Evolutionary conservation across 2,797 vertebrate species (phyloP).

Genomic region (Poeciliopsis paucimaculata): DNA sequence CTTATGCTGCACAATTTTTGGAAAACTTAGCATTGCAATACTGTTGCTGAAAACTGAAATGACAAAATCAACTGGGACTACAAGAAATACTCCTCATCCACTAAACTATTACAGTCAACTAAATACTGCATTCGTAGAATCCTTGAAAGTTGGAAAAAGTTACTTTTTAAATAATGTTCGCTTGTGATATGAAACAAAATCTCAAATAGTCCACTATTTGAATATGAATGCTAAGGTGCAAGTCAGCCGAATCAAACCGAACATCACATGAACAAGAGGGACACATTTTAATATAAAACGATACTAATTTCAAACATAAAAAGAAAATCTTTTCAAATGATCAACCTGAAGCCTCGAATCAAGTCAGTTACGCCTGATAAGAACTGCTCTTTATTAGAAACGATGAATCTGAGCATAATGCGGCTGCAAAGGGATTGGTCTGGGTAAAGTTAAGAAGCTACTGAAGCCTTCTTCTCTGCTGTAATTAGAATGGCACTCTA

Average conservation of each 20-base stretch:
- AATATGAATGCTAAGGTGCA: background rate
- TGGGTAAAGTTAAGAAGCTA: slow-evolving; percentile 28
- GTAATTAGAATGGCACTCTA: slow-evolving; percentile 63
- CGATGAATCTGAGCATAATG: slow-evolving; percentile 32
- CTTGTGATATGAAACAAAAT: background rate
- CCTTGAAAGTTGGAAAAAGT: background rate
- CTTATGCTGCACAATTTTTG: background rate
- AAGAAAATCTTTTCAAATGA: slow-evolving; percentile 45
- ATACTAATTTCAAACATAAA: slow-evolving; percentile 28
- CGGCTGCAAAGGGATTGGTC: slow-evolving; percentile 16
- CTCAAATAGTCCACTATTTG: background rate
- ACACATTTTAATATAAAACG: slow-evolving; percentile 12
- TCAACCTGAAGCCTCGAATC: slow-evolving; percentile 38
- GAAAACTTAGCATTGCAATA: background rate
- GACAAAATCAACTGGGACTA: background rate
- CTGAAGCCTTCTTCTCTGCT: slow-evolving; percentile 35
- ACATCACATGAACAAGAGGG: background rate
- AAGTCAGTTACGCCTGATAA: slow-evolving; percentile 48
- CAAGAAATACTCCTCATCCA: background rate
- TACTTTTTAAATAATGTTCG: too few relatives aligned
- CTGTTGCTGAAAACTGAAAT: background rate
- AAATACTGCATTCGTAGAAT: background rate
- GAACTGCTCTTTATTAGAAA: slow-evolving; percentile 39
- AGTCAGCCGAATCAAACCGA: slow-evolving; percentile 17
- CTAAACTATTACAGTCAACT: background rate